Evolutionary conservation across 2,888 invertebrate genomes (phyloP), one percentile per base, ranked within the genome.

Genomic region (Phania funesta): DNA sequence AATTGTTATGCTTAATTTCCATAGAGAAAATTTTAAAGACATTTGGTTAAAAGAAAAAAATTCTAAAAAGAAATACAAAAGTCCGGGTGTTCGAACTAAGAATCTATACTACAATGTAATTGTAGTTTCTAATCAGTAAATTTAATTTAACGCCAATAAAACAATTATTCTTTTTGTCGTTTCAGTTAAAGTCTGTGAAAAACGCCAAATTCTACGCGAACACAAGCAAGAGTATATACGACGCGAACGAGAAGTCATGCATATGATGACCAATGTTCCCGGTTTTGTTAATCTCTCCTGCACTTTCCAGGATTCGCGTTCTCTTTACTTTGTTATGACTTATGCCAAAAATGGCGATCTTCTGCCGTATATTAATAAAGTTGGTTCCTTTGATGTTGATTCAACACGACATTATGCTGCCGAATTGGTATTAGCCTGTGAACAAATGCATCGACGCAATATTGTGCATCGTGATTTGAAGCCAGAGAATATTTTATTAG

Each of bases 131-230:
- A n/a, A n/a, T n/a, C n/a, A n/a, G n/a, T n/a, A n/a, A n/a, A n/a
- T 32, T 50, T 41, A 38, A n/a, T 52, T 73, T 73, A 73, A 52
- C 54, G 73, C 3, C 44, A 64, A 62, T 13, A 52, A 20, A 52
- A 26, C 62, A 52, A 73, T 22, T 64, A 38, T 5, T 48, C n/a
- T 9, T 24, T 24, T 9, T 73, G 20, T 65, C 44, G 29, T 87
- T 94, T 70, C 93, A 96, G 97, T 99, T 89, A 99, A 99, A 94
- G 98, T 99, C n/a, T 96, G 98, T 91, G 97, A 98, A 88, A 99
- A 99, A 92, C 93, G 94, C 64, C 96, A 98, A 91, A 98, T 99
- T 86, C 93, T 98, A 86, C 93, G 95, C 85, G 98, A 99, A 92
- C 96, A 96, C 90, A 99, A 99, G 92, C 94, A 95, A 87, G 96